Evolutionary conservation across 2,797 vertebrate species (phyloP), one percentile per base, ranked within the genome.

Genomic region (Darevskia mixta): DNA sequence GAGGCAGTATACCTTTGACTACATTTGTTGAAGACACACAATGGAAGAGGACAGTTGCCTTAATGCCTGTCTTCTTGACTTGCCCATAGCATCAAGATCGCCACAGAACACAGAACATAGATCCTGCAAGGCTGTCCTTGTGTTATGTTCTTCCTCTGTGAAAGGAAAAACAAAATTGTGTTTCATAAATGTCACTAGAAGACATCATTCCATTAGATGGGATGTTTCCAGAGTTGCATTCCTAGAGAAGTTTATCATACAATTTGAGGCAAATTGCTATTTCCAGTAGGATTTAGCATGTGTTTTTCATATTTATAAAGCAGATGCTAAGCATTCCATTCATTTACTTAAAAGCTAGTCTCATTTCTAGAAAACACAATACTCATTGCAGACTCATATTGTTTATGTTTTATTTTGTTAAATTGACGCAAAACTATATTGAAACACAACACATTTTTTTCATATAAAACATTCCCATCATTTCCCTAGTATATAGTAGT

Each of bases 291-390:
- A 64, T 45, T 41, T 49, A 82, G 38, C 7, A 25, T 49, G 0
- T 45, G 29, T 79, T 87, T 87, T 86, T 55, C 41, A 82, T 27
- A 43, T 29, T 76, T 17, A 38, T 79, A 88, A 85, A 23, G 27
- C 81, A 77, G 18, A 41, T 8, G 27, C 2, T 3, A 77, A 75
- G 71, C 49, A 80, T 90, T 73, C 71, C 43, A 3, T 58, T n/a
- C 29, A n/a, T 71, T 55, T 35, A 72, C 9, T 73, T 25, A 32
- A 41, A 85, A 85, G 86, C 32, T 15, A 82, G 10, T 29, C 5
- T 90, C 13, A 83, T 73, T 82, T 82, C 38, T 0, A 29, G 2
- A 61, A 4, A 82, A 73, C n/a, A 10, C 3, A 80, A 49, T 43
- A 81, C n/a, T 27, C 64, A 13, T 9, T 76, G 10, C 55, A 85